These are phyloP conservation scores for Ophioninae sp. DNA, from an alignment of 2,888 invertebrate genomes.

Conservation along the genomic window DNA sequence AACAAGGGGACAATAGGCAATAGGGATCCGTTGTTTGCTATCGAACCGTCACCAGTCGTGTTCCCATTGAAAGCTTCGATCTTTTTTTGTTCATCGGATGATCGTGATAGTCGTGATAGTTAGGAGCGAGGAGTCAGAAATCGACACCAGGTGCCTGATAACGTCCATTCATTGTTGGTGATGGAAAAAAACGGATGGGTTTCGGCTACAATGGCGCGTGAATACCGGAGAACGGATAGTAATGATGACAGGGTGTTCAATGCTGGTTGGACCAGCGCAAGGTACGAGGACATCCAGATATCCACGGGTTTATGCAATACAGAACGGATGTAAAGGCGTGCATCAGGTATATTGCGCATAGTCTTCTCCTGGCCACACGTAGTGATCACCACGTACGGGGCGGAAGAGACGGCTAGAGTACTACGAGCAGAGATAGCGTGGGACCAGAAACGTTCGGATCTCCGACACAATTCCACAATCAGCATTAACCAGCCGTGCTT, in stretches of 20 bases:
- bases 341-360: slow-evolving; percentile 43
- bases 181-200: slow-evolving; percentile 7
- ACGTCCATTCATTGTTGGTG: slow-evolving; percentile 46
- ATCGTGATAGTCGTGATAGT: slow-evolving; percentile 28
- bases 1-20: slow-evolving; percentile 6
- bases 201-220: slow-evolving; percentile 45
- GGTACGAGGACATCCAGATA: slow-evolving; percentile 21
- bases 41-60: slow-evolving; percentile 10
- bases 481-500: slow-evolving; percentile 72
- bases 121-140: slow-evolving; percentile 22
- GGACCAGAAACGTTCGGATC: slow-evolving; percentile 66
- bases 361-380: slow-evolving; percentile 31
- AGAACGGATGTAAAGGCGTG: slow-evolving; percentile 42
- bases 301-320: slow-evolving; percentile 28
- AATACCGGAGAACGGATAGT: slow-evolving; percentile 39
- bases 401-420: slow-evolving; percentile 40
- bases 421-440: slow-evolving; percentile 39
- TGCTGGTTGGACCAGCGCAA: slow-evolving; percentile 33
- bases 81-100: slow-evolving; percentile 20
- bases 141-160: slow-evolving; percentile 38
- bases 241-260: slow-evolving; percentile 45
- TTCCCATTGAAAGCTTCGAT: slow-evolving; percentile 33
- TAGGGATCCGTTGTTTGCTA: slow-evolving; percentile 32
- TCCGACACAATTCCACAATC: slow-evolving; percentile 76
- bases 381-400: slow-evolving; percentile 28